Evolutionary conservation across 1,140 invertebrate species (phyloP).

Genomic region (Acyrthosiphon pisum): DNA sequence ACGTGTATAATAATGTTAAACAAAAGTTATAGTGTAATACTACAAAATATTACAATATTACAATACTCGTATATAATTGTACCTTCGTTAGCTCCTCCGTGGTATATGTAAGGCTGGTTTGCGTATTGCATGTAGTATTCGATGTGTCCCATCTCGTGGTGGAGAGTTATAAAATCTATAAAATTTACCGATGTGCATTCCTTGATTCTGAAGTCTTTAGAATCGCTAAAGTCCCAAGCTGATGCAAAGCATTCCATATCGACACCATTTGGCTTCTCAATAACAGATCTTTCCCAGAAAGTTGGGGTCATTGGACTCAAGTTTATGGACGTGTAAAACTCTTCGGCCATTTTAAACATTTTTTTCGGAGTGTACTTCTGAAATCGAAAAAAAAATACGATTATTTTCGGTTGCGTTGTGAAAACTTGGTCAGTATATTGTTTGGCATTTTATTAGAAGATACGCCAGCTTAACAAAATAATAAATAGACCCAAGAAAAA

Average conservation of each 20-base stretch:
- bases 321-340: conserved; percentile 87
- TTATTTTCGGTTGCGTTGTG: neutral
- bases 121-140: conserved; percentile 87
- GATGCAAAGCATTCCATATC: conserved; percentile 90
- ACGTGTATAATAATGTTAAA: neutral
- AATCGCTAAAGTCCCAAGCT: conserved; percentile 89
- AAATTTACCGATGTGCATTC: conserved; percentile 81
- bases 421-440: neutral
- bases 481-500: no score
- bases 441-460: no score
- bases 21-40: neutral
- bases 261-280: conserved; percentile 78
- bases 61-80: conserved; percentile 52
- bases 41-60: no score
- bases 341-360: conserved; percentile 83
- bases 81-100: conserved; percentile 84
- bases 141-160: conserved; percentile 90
- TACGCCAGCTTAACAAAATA: no score
- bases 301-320: conserved; percentile 78
- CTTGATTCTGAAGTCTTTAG: conserved; percentile 88
- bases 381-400: conserved; percentile 57
- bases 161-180: conserved; percentile 78
- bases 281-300: conserved; percentile 84
- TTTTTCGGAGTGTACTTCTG: conserved; percentile 74
- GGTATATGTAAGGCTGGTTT: conserved; percentile 75